Percentiles rank a stretch among this genome's conserved stretches.
Conservation (phyloP, 1,140 invertebrate species). For the Holcopasites calliopsidis region DNA sequence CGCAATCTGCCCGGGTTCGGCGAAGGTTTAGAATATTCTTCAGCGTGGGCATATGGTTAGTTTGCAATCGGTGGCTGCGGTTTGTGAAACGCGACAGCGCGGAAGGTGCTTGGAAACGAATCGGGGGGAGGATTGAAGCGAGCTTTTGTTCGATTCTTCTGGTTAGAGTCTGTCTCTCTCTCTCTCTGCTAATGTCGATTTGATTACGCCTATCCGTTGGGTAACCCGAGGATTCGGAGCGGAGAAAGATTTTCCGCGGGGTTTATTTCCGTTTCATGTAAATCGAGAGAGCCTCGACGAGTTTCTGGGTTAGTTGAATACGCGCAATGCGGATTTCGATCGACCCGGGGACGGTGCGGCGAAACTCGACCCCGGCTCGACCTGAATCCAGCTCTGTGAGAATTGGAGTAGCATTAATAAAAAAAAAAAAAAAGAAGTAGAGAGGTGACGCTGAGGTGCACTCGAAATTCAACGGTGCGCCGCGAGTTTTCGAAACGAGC, state of each 20-base stretch:
- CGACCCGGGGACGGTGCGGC: neutral
- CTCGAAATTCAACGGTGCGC: neutral
- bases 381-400: neutral
- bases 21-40: slow-evolving; percentile 27
- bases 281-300: neutral
- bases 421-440: neutral
- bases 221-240: neutral
- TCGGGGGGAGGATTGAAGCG: neutral
- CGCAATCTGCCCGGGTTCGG: neutral
- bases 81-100: slow-evolving; percentile 14
- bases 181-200: too few relatives aligned
- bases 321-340: neutral
- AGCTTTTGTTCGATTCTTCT: neutral
- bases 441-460: neutral
- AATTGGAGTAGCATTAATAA: too few relatives aligned
- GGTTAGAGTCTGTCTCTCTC: too few relatives aligned
- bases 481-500: neutral
- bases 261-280: neutral
- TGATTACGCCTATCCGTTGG: too few relatives aligned
- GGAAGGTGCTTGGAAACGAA: neutral
- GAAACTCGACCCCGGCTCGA: neutral
- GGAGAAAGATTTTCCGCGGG: neutral
- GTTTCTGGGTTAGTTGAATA: neutral
- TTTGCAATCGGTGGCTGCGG: neutral
- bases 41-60: slow-evolving; percentile 16